Base-by-base conservation (phyloP, 2,888 invertebrate species). In the Dusona sp. region DNA sequence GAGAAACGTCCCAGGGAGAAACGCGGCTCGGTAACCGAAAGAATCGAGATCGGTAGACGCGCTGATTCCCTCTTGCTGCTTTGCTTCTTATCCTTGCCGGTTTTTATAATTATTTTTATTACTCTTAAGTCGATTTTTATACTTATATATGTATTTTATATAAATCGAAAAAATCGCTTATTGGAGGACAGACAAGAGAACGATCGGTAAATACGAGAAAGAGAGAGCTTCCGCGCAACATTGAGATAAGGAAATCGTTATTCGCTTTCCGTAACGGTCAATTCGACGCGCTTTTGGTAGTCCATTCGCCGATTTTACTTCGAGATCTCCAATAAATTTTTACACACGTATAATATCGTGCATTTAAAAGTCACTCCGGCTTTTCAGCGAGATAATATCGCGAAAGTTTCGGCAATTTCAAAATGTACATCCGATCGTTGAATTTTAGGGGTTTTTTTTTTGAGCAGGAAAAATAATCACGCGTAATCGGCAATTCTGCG, bases 171-270 rank as follows among this genome's bases (percentile, higher is more conserved):
- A 79, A 82, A 74, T 79, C 42, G 38, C 36, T 72, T 61, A 85
- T 54, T 74, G 68, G 38, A 70, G 57, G 29, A n/a, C 11, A 57
- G 42, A 54, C 9, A 25, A 48, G 73, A 73, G 48, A 72, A 80
- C 54, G 57, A 57, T 42, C 13, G 74, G 25, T 61, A 61, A 61
- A 61, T 61, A 61, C 48, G 57, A 38, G 54, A 25, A 61, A 48
- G 67, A 75, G 48, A 57, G 54, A 75, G 77, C 42, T 70, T 48
- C 75, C 38, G 70, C 61, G 29, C 36, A 74, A 74, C 86, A 83
- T 81, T 80, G 87, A 89, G 90, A 89, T 90, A 90, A 90, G 88
- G 83, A 82, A 79, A 85, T 90, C 88, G 86, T 90, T 89, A 88
- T 88, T 87, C 86, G 88, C 84, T 88, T 87, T 88, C 78, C 61